A percentile compares a stretch with the other conserved stretches of the same genome.
phyloP scores from a whole-genome alignment of 1,140 invertebrate species.

The Pseudomyrmex pallidus region DNA sequence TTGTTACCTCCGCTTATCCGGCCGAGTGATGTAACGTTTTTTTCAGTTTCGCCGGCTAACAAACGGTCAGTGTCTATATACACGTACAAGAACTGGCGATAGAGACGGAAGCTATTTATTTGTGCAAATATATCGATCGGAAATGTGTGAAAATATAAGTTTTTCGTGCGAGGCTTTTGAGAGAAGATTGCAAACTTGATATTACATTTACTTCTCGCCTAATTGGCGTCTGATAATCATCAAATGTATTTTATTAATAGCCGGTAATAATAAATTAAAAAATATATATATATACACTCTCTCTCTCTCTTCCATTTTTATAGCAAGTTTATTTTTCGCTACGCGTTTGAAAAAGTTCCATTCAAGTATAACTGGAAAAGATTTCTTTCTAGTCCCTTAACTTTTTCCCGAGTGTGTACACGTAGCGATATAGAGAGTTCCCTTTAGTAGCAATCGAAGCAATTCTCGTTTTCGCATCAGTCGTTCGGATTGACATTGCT shows the following conservation, averaged over 20 bases:
- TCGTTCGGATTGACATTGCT: conserved; percentile 42
- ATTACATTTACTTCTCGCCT: too few relatives aligned
- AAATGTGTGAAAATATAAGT: too few relatives aligned
- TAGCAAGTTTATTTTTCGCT: background rate
- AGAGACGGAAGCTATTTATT: too few relatives aligned
- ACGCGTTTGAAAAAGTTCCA: background rate
- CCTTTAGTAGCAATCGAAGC: conserved; percentile 3
- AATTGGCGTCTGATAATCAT: too few relatives aligned
- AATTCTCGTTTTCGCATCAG: conserved; percentile 49
- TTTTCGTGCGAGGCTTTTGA: too few relatives aligned
- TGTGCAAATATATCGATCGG: too few relatives aligned
- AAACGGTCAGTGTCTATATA: conserved; percentile 31
- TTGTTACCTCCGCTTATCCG: conserved; percentile 50
- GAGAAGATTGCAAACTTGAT: too few relatives aligned
- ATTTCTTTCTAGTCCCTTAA: background rate
- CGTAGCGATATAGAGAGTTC: background rate
- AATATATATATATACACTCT: too few relatives aligned
- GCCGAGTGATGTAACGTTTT: conserved; percentile 54
- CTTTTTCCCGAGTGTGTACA: conserved; percentile 4
- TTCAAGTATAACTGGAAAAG: background rate
- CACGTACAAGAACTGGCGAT: too few relatives aligned
- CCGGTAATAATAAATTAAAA: too few relatives aligned
- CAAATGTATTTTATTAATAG: too few relatives aligned
- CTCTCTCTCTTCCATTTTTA: too few relatives aligned
- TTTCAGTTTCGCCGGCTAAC: conserved; percentile 37